Base-by-base conservation (phyloP, 2,797 vertebrate species). In the Crocodylus rhombifer region DNA sequence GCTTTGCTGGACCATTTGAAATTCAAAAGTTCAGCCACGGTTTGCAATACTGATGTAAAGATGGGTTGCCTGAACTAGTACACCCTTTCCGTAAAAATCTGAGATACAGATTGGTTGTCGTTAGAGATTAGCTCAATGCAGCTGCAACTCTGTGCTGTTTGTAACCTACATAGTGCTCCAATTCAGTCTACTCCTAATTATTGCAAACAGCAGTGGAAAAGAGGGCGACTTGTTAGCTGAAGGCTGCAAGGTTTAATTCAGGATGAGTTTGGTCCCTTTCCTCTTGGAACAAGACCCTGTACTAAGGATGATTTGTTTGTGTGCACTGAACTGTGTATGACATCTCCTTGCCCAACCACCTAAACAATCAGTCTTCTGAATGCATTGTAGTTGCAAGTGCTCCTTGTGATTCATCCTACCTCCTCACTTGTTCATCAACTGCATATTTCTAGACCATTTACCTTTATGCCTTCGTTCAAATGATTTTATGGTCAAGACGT, bases 361-460 rank as follows among this genome's bases (percentile, higher is more conserved):
- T 65, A 51, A 21, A 69, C 20, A 51, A 51, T 73, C 36, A 9
- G 25, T 21, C 13, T 80, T 13, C 42, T 60, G 36, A 57, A 75
- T 8, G 61, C 12, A 0, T 9, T 1, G 0, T 23, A 61, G 58
- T 73, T 62, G 18, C 42, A 17, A n/a, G 18, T 6, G 5, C 3
- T 74, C 60, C 28, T n/a, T 76, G 75, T 62, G 18, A 36, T 67
- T 65, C 30, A 9, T 42, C 16, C 84, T 11, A 21, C 58, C 8
- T 80, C 25, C 64, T 57, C 55, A 20, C 15, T 81, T 9, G 58
- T 25, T 21, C 17, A 36, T 60, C 42, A 25, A 16, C 42, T 2
- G 1, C 76, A 84, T 20, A 14, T 57, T 82, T 81, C 81, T 82
- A 33, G 60, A 69, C 36, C 55, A 79, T 80, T 16, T 17, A 36